Evolutionary conservation across 64 coral and sea anemone species (phyloP).

Genomic region (Astreopora myriophthalma): DNA sequence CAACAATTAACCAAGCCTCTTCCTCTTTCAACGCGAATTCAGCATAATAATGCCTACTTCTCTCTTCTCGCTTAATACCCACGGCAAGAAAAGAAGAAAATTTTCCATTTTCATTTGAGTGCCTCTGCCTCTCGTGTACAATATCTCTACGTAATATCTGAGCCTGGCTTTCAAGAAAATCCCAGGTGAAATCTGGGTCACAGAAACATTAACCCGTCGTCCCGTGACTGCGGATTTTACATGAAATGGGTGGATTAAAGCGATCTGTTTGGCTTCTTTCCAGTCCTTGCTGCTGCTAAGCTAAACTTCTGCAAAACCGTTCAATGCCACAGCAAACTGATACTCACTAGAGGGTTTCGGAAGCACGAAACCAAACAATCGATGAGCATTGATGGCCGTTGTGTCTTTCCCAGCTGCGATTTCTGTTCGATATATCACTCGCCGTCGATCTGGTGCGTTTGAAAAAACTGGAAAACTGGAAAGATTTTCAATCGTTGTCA

Average conservation of each 20-base stretch:
- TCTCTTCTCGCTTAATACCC: not conserved
- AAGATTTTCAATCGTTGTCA: not conserved
- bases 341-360: not conserved
- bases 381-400: not conserved
- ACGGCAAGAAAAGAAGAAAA: not conserved
- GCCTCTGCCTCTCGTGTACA: not conserved
- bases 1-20: slow-evolving; percentile 14
- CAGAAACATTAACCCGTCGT: not conserved
- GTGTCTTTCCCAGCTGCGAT: not conserved
- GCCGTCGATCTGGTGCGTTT: not conserved
- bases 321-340: not conserved
- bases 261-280: not conserved
- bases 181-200: not conserved
- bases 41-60: not conserved
- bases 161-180: not conserved
- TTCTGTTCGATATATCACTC: not conserved
- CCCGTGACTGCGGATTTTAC: not conserved
- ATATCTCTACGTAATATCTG: not conserved
- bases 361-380: not conserved
- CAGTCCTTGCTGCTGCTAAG: not conserved
- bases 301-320: not conserved
- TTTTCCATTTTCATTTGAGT: too few relatives aligned
- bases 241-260: not conserved
- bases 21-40: not conserved
- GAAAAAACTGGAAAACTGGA: slow-evolving; percentile 26